Percentiles rank a stretch among this genome's conserved stretches.
Evolutionary conservation across 2,888 invertebrate species (phyloP).

Genomic region (Leucozona laternaria): DNA sequence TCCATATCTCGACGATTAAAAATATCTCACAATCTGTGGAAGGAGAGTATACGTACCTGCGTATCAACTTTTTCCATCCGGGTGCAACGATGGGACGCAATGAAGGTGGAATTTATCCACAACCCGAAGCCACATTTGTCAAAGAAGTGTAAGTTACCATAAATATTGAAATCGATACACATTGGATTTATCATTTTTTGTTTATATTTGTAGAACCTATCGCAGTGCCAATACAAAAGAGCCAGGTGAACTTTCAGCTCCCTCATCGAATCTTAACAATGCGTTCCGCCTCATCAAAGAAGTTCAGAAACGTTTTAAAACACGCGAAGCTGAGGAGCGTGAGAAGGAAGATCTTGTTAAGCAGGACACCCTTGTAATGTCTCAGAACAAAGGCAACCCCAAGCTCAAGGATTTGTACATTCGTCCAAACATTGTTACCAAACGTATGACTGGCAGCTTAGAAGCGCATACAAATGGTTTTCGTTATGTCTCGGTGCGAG

Average conservation of each 20-base stretch:
- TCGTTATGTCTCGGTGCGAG: conserved; percentile 98
- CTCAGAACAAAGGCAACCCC: conserved; percentile 98
- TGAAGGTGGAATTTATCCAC: conserved; percentile 95
- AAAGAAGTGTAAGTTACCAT: conserved; percentile 94
- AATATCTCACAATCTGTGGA: conserved; percentile 99
- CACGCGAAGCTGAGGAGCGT: conserved; percentile 98
- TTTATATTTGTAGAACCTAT: conserved; percentile 89
- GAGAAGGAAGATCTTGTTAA: conserved; percentile 99
- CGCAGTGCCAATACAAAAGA: conserved; percentile 99
- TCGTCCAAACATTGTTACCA: conserved; percentile 99
- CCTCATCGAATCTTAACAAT: conserved; percentile 97
- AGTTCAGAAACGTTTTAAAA: conserved; percentile 99
- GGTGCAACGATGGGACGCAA: conserved; percentile 98
- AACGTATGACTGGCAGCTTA: conserved; percentile 95
- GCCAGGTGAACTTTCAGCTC: conserved; percentile 96
- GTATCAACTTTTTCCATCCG: conserved; percentile 99
- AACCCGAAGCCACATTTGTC: conserved; percentile 98
- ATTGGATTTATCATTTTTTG: background rate
- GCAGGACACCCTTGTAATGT: conserved; percentile 97
- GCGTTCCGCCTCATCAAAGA: conserved; percentile 99
- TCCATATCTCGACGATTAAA: conserved; percentile 99
- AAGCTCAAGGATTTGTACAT: conserved; percentile 99
- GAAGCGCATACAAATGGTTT: conserved; percentile 99
- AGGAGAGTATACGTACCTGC: conserved; percentile 98
- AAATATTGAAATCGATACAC: background rate